These are phyloP conservation scores for Papilio protenor DNA, from an alignment of 2,888 invertebrate genomes.

Conservation along the genomic window DNA sequence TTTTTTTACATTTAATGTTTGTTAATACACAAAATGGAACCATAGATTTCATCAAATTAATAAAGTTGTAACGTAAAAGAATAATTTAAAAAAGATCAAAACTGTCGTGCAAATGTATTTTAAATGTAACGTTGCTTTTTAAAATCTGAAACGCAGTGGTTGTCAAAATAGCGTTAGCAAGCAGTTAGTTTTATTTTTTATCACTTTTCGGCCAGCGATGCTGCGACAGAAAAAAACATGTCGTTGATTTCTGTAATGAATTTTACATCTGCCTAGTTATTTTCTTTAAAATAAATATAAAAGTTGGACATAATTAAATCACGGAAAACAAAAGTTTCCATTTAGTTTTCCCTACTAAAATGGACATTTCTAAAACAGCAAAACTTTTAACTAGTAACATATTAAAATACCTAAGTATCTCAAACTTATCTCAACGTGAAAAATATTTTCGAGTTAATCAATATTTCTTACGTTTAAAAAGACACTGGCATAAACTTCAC, in stretches of 20 bases:
- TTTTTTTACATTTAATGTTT: not conserved
- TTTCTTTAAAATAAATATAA: not conserved
- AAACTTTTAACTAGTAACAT: not conserved
- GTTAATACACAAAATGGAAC: not conserved
- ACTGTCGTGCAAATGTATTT: not conserved
- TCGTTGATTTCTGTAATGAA: not conserved
- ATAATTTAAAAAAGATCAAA: not conserved
- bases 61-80: not conserved
- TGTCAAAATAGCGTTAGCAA: slow-evolving; percentile 27
- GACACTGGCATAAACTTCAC: not conserved
- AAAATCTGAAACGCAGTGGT: not conserved
- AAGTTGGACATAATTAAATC: not conserved
- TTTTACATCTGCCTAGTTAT: not conserved
- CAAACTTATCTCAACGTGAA: not conserved
- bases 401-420: not conserved
- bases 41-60: too few relatives aligned
- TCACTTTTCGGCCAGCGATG: not conserved
- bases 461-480: not conserved
- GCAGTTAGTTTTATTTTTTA: slow-evolving; percentile 23
- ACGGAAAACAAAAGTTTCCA: not conserved
- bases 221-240: not conserved
- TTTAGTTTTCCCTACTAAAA: not conserved
- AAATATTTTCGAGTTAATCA: not conserved
- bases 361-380: not conserved
- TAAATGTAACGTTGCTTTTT: not conserved